Evolutionary conservation across 2,113 vertebrate genomes (phyloP).

Genomic region (Glareola pratincola): DNA sequence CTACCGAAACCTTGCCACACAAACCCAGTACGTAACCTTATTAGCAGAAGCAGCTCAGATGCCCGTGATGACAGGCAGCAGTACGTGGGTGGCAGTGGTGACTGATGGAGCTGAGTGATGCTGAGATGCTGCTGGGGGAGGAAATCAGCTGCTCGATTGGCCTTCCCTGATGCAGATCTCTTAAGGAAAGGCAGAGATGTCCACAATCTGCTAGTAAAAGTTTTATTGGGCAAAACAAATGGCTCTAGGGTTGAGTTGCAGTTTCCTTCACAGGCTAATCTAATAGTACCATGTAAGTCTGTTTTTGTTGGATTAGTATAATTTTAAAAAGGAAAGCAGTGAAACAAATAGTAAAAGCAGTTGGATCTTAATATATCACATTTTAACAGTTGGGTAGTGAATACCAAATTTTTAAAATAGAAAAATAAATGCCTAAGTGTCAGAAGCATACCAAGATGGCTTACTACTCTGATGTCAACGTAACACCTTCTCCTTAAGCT

Average conservation of each 20-base stretch:
- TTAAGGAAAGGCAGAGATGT: background rate
- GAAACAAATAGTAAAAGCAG: background rate
- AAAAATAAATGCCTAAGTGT: background rate
- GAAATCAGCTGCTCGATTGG: background rate
- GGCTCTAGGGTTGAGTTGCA: background rate
- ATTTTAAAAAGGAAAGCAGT: background rate
- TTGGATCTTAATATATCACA: background rate
- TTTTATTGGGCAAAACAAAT: background rate
- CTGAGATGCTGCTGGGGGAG: background rate
- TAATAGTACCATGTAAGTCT: background rate
- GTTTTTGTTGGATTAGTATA: background rate
- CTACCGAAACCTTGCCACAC: background rate
- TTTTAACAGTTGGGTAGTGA: background rate
- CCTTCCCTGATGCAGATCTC: background rate
- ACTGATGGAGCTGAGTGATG: background rate
- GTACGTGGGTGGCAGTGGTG: accelerated
- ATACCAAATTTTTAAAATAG: background rate
- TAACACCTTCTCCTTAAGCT: background rate
- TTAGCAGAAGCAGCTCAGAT: background rate
- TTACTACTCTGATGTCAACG: background rate
- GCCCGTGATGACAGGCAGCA: background rate
- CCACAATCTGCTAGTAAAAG: background rate
- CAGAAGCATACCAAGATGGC: background rate
- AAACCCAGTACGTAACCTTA: background rate
- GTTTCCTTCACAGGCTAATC: background rate